Evolutionary conservation across 2,888 invertebrate species (phyloP).

Genomic region (Coenonympha arcania): DNA sequence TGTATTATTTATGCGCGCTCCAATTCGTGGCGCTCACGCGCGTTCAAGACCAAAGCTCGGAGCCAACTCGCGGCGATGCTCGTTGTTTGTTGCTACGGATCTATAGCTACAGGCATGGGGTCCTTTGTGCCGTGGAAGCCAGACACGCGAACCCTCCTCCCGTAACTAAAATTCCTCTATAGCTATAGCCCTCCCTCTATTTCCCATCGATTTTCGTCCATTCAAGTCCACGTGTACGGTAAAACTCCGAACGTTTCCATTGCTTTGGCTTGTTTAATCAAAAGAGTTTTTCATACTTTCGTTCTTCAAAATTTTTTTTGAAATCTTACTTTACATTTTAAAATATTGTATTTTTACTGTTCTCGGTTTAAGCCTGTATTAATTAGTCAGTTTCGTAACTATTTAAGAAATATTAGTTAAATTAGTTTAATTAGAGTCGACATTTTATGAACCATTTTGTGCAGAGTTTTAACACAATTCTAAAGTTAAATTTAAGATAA

Average conservation of each 20-base stretch:
- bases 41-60: conserved; percentile 64
- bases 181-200: conserved; percentile 42
- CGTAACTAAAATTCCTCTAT: conserved; percentile 39
- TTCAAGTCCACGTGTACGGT: conserved; percentile 21
- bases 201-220: conserved; percentile 38
- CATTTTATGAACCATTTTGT: too few species aligned
- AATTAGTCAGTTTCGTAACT: too few species aligned
- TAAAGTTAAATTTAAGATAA: too few species aligned
- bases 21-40: conserved; percentile 56
- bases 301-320: conserved; percentile 10
- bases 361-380: too few species aligned
- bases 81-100: conserved; percentile 42
- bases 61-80: conserved; percentile 60
- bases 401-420: too few species aligned
- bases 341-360: too few species aligned
- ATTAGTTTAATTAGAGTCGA: too few species aligned
- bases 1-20: conserved; percentile 36
- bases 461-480: too few species aligned
- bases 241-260: conserved; percentile 5
- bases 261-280: not conserved
- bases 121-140: conserved; percentile 59
- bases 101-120: conserved; percentile 56
- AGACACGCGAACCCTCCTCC: conserved; percentile 65
- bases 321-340: too few species aligned
- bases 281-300: not conserved